Base-by-base conservation (phyloP, 1,140 invertebrate species). In the Agrilus planipennis region DNA sequence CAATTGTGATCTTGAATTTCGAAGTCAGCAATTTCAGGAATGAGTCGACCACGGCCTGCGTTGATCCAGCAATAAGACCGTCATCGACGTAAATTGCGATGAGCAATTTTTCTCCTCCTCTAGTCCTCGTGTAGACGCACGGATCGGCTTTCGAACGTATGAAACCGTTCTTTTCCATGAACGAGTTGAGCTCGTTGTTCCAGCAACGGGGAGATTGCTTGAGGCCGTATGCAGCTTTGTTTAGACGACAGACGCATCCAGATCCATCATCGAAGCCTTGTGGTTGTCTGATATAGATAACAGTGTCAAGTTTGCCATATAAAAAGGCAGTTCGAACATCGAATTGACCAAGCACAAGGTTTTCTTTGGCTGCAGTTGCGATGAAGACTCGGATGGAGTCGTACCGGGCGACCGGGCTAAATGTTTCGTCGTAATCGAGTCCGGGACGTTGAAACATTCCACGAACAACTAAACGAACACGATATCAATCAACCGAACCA, bases 311-410 rank as follows among this genome's bases (percentile, higher is more conserved):
- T 27, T 52, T 44, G 10, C 54, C 68, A 51, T 68, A 55, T 40
- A 63, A 51, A 45, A 65, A 69, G 2, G 66, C 67, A 40, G 61
- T 61, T 46, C 58, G 63, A 2, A 70, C 54, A 53, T 70, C 63
- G 38, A 69, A 60, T 34, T 68, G 61, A n/a, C n/a, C n/a, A n/a
- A n/a, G n/a, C n/a, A n/a, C n/a, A n/a, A n/a, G n/a, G n/a, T n/a
- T n/a, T n/a, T n/a, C n/a, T n/a, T n/a, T n/a, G n/a, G n/a, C n/a
- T n/a, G n/a, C n/a, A n/a, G n/a, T n/a, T n/a, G n/a, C n/a, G n/a
- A n/a, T n/a, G n/a, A n/a, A n/a, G n/a, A n/a, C n/a, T n/a, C n/a
- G n/a, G n/a, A n/a, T n/a, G n/a, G n/a, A n/a, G n/a, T n/a, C n/a
- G n/a, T n/a, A n/a, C n/a, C n/a, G n/a, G n/a, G n/a, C n/a, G n/a